Evolutionary conservation across 2,888 invertebrate species (phyloP).

Genomic region (Drosophila mayaguana): DNA sequence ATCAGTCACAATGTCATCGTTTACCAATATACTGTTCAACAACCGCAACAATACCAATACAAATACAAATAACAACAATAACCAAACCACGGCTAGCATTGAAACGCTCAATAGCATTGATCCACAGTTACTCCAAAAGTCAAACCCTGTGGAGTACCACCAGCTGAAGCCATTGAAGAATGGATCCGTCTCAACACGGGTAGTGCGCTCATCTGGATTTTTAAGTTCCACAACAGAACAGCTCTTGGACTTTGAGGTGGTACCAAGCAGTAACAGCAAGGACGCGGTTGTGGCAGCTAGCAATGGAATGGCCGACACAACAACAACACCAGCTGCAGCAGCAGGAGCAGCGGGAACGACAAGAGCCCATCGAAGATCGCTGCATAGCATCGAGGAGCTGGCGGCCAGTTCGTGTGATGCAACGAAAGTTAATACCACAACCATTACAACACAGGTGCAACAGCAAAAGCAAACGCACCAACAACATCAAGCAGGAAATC

Average conservation of each 20-base stretch:
- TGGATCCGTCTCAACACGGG: slow-evolving; percentile 12
- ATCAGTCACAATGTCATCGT: slow-evolving; percentile 69
- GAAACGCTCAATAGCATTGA: slow-evolving; percentile 35
- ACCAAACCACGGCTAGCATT: slow-evolving; percentile 14
- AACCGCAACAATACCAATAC: slow-evolving; percentile 3
- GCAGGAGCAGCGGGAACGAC: slow-evolving; percentile 7
- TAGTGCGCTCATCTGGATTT: slow-evolving; percentile 55
- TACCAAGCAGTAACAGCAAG: slow-evolving; percentile 39
- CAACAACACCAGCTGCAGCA: slow-evolving; percentile 32
- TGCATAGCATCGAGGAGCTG: slow-evolving; percentile 76
- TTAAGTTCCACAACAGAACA: slow-evolving; percentile 60
- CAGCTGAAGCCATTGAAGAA: slow-evolving; percentile 62
- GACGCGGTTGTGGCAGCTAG: slow-evolving; percentile 23
- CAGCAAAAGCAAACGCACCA: slow-evolving; percentile 45
- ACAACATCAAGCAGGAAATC: slow-evolving; percentile 52
- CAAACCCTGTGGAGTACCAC: slow-evolving; percentile 61
- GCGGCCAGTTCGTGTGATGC: slow-evolving; percentile 70
- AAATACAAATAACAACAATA: not conserved
- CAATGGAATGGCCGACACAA: slow-evolving; percentile 41
- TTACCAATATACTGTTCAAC: slow-evolving; percentile 69
- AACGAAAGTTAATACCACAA: slow-evolving; percentile 22
- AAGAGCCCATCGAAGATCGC: slow-evolving; percentile 53
- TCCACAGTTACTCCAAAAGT: slow-evolving; percentile 36
- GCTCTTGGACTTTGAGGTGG: slow-evolving; percentile 65
- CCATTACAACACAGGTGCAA: slow-evolving; percentile 45